These are phyloP conservation scores for Seira musarum DNA, from an alignment of 2,888 invertebrate species.

Conservation along the genomic window DNA sequence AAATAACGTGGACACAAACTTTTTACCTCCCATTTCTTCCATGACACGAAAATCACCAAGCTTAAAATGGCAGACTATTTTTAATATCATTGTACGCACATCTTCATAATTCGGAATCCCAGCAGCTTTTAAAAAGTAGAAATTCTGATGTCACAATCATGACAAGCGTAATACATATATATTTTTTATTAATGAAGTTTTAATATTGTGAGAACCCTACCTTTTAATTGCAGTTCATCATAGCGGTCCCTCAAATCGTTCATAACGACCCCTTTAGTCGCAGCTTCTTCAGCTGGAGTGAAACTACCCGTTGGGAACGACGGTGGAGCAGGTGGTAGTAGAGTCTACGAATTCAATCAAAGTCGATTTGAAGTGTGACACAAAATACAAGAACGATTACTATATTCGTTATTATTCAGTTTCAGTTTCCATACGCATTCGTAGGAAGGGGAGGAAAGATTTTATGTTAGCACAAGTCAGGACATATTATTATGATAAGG, in stretches of 20 bases:
- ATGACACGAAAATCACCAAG: slow-evolving; percentile 36
- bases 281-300: slow-evolving; percentile 30
- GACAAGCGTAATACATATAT: too few relatives aligned
- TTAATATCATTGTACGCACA: slow-evolving; percentile 39
- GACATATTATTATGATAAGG: too few relatives aligned
- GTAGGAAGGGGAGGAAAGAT: too few relatives aligned
- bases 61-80: slow-evolving; percentile 51
- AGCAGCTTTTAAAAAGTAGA: slow-evolving; percentile 2
- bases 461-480: too few relatives aligned
- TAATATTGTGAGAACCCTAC: slow-evolving; percentile 4
- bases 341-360: not conserved
- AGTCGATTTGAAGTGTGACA: not conserved
- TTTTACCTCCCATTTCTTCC: slow-evolving; percentile 49
- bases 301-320: slow-evolving; percentile 25
- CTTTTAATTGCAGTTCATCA: slow-evolving; percentile 49
- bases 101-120: slow-evolving; percentile 31
- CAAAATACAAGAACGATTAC: not conserved
- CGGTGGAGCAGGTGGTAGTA: slow-evolving; percentile 1
- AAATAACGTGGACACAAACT: slow-evolving; percentile 53
- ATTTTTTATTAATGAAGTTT: not conserved
- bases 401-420: slow-evolving; percentile 6
- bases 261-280: slow-evolving; percentile 28
- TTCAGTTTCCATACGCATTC: not conserved
- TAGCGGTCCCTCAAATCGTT: slow-evolving; percentile 57
- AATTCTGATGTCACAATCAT: not conserved